A percentile compares a stretch with the other conserved stretches of the same genome.
Evolutionary conservation across 2,113 vertebrate genomes (phyloP).

Genomic region (Chionis minor): DNA sequence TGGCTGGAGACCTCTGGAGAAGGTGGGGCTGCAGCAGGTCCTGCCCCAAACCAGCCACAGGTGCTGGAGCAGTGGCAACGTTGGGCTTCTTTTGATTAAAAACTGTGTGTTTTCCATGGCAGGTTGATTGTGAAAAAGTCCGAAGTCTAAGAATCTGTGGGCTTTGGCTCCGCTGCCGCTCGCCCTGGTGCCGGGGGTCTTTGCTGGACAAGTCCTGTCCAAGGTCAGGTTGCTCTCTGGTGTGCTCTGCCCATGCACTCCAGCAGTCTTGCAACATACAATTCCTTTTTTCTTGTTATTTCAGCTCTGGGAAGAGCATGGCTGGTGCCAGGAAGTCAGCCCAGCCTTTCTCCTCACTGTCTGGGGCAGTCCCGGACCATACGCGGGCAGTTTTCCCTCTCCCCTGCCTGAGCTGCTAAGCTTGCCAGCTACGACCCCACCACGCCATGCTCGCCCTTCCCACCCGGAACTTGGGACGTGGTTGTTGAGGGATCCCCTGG

Average conservation of each 20-base stretch:
- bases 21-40: neutral
- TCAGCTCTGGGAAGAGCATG: neutral
- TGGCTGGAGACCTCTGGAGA: neutral
- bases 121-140: neutral
- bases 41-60: neutral
- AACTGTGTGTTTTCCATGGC: neutral
- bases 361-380: rapidly evolving
- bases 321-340: neutral
- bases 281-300: neutral
- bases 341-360: neutral
- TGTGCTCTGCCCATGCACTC: rapidly evolving
- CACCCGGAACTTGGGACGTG: neutral
- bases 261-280: neutral
- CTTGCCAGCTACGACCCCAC: neutral
- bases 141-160: neutral
- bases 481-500: neutral
- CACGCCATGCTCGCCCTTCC: rapidly evolving
- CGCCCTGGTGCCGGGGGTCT: rapidly evolving
- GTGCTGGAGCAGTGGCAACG: neutral
- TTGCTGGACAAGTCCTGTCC: neutral
- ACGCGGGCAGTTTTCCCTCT: rapidly evolving
- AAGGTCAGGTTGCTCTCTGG: rapidly evolving
- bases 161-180: rapidly evolving
- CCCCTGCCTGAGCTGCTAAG: neutral
- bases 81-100: neutral